phyloP scores from a whole-genome alignment of 2,888 invertebrate genomes.

The Pocota personata region DNA sequence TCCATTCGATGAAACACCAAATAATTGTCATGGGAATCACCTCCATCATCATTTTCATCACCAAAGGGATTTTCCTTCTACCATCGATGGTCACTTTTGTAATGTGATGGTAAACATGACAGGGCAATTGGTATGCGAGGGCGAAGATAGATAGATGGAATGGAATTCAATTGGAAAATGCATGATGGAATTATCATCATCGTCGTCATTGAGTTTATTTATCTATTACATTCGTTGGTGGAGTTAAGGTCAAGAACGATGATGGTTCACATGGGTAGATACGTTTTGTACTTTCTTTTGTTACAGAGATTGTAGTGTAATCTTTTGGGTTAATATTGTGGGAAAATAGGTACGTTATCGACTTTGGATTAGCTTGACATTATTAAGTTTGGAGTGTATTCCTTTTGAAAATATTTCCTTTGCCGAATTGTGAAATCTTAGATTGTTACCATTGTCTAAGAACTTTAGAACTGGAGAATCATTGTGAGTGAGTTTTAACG shows the following conservation, averaged over 20 bases:
- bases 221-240: background rate
- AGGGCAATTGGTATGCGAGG: background rate
- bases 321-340: background rate
- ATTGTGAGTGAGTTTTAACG: no score
- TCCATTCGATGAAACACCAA: background rate
- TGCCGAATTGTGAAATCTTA: no score
- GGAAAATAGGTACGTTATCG: background rate
- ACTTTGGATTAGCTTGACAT: background rate
- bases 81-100: conserved; percentile 6
- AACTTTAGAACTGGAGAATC: no score
- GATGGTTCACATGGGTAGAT: background rate
- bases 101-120: conserved; percentile 22
- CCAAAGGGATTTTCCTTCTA: conserved; percentile 23
- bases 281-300: background rate
- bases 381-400: no score
- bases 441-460: no score
- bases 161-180: conserved; percentile 44
- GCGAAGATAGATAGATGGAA: background rate
- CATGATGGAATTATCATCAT: conserved; percentile 40
- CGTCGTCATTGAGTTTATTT: background rate
- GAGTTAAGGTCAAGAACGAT: conserved; percentile 20
- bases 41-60: background rate
- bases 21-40: conserved; percentile 26
- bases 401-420: no score
- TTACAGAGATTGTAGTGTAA: background rate